Evolutionary conservation across 2,113 vertebrate genomes (phyloP).

Genomic region (Corythaeola cristata): DNA sequence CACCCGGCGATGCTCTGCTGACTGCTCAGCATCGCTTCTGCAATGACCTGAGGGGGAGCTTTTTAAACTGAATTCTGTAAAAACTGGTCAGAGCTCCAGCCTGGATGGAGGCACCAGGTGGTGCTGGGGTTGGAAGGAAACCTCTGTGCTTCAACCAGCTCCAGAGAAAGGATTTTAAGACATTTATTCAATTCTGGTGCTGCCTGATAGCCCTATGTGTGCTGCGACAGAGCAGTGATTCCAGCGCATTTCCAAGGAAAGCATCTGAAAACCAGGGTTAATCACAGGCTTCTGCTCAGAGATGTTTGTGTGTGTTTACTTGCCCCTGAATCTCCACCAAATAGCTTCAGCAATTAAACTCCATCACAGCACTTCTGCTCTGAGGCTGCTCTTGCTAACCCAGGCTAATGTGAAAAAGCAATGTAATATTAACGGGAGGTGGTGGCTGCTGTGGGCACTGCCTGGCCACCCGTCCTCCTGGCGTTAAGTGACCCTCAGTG

Average conservation of each 20-base stretch:
- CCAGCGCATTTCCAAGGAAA: background rate
- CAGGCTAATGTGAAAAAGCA: background rate
- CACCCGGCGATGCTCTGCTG: background rate
- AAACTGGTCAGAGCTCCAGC: background rate
- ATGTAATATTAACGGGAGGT: rapidly evolving
- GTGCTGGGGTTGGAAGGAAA: background rate
- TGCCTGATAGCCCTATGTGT: background rate
- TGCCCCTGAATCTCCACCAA: background rate
- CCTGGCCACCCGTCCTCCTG: rapidly evolving
- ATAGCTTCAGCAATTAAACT: background rate
- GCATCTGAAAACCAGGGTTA: background rate
- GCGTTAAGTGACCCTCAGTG: background rate
- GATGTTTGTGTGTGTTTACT: background rate
- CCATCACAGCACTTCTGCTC: background rate
- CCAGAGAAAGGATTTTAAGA: background rate
- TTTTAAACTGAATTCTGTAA: background rate
- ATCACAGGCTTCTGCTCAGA: background rate
- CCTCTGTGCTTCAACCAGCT: background rate
- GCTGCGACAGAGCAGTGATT: background rate
- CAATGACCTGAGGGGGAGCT: rapidly evolving
- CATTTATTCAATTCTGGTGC: too few species aligned
- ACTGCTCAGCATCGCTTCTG: rapidly evolving
- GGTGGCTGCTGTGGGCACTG: background rate
- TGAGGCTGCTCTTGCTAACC: background rate
- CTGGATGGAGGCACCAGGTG: background rate